phyloP scores from a whole-genome alignment of 92 coral and sea anemone genomes.

The Siderastrea siderea region DNA sequence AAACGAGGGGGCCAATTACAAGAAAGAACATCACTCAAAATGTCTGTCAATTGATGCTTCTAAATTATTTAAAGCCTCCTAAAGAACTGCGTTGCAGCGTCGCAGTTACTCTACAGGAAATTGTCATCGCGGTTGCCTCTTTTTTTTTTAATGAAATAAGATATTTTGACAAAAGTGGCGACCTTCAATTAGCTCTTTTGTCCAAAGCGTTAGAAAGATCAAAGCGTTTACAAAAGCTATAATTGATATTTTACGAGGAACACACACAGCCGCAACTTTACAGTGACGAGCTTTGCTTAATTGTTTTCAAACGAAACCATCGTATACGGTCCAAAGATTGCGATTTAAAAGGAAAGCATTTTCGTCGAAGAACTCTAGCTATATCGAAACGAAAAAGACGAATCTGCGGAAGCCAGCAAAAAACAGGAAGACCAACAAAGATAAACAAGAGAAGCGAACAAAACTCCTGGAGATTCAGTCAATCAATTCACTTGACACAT shows the following conservation, averaged over 20 bases:
- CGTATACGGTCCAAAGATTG: background rate
- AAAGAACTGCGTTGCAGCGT: background rate
- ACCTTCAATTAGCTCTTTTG: constrained; percentile 41
- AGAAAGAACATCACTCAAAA: background rate
- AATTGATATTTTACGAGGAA: constrained; percentile 25
- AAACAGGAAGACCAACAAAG: background rate
- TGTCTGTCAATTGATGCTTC: background rate
- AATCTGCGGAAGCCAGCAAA: background rate
- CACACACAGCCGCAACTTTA: background rate
- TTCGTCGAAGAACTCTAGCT: no score
- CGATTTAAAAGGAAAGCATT: background rate
- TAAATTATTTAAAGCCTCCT: constrained; percentile 4
- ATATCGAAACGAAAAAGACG: background rate
- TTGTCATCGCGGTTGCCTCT: background rate
- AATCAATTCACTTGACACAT: background rate
- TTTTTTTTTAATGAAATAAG: background rate
- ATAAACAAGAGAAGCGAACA: background rate
- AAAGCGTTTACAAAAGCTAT: constrained; percentile 19
- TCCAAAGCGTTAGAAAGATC: background rate
- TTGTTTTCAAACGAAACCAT: constrained; percentile 3
- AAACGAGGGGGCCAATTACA: background rate
- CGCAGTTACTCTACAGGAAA: background rate
- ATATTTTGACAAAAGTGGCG: background rate
- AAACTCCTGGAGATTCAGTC: background rate
- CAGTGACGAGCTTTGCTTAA: background rate